These are phyloP conservation scores for Pinna nobilis DNA, from an alignment of 1,140 invertebrate genomes.

Conservation along the genomic window DNA sequence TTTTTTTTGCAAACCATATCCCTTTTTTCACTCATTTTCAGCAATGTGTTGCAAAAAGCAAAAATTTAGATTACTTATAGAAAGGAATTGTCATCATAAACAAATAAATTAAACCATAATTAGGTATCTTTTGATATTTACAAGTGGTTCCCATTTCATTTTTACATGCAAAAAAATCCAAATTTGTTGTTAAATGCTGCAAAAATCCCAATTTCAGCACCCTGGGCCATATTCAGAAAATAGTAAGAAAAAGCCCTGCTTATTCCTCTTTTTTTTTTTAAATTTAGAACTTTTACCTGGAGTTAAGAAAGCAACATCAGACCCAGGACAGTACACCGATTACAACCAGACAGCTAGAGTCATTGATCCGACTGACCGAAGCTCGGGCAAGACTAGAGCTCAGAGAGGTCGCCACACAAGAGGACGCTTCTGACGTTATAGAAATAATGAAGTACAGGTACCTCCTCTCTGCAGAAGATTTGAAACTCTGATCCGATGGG, in stretches of 20 bases:
- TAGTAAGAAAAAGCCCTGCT: not conserved
- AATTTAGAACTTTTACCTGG: slow-evolving; percentile 85
- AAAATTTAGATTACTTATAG: too few relatives aligned
- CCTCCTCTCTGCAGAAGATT: not conserved
- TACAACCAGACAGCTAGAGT: slow-evolving; percentile 89
- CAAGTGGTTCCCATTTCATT: too few relatives aligned
- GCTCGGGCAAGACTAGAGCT: slow-evolving; percentile 91
- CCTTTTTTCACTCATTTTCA: too few relatives aligned
- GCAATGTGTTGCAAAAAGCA: too few relatives aligned
- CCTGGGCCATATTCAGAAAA: too few relatives aligned
- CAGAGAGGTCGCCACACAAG: slow-evolving; percentile 83
- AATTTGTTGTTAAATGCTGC: too few relatives aligned
- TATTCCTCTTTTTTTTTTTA: not conserved
- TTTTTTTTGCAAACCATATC: too few relatives aligned
- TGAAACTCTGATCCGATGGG: not conserved
- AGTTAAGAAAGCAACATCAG: slow-evolving; percentile 83
- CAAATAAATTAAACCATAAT: too few relatives aligned
- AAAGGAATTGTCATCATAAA: too few relatives aligned
- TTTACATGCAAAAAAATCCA: too few relatives aligned
- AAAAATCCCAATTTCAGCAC: too few relatives aligned
- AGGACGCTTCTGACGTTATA: slow-evolving; percentile 91
- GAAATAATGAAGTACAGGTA: slow-evolving; percentile 85
- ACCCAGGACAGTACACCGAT: slow-evolving; percentile 81
- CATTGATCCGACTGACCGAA: slow-evolving; percentile 90
- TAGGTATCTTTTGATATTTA: too few relatives aligned